These are phyloP conservation scores for Tonatia bakeri DNA, from an alignment of 2,113 vertebrate genomes.

Conservation along the genomic window DNA sequence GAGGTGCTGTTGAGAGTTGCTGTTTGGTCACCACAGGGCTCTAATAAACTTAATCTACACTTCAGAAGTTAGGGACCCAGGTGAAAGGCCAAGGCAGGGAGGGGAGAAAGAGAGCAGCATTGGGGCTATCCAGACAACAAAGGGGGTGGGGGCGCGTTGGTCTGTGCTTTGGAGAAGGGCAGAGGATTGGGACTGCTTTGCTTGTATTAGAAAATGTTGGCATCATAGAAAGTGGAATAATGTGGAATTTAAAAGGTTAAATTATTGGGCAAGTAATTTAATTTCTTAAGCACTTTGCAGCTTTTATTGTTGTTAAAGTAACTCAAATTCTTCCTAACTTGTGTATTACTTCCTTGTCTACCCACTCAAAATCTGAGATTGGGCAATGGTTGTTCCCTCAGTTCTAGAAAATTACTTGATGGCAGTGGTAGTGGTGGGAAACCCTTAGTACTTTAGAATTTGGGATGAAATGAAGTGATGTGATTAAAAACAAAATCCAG, in stretches of 20 bases:
- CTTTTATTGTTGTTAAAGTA: neutral
- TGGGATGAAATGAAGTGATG: neutral
- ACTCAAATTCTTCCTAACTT: neutral
- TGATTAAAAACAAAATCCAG: neutral
- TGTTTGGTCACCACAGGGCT: neutral
- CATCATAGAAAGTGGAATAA: neutral
- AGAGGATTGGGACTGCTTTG: neutral
- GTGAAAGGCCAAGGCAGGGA: neutral
- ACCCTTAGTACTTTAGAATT: neutral
- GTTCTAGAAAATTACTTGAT: neutral
- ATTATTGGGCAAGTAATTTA: neutral
- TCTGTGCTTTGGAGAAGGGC: neutral
- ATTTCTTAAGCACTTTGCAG: neutral
- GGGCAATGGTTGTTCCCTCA: neutral
- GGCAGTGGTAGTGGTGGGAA: neutral
- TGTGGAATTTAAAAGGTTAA: neutral
- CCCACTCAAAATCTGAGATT: neutral
- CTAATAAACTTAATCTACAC: neutral
- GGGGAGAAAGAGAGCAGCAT: neutral
- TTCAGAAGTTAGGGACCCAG: conserved; percentile 17
- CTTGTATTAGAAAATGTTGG: conserved; percentile 23
- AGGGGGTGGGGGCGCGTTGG: neutral
- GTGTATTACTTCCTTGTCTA: neutral
- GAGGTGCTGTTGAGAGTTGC: neutral
- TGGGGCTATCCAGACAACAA: neutral